Evolutionary conservation across 2,113 vertebrate species (phyloP), one percentile per base, ranked within the genome.

Genomic region (Procavia capensis): DNA sequence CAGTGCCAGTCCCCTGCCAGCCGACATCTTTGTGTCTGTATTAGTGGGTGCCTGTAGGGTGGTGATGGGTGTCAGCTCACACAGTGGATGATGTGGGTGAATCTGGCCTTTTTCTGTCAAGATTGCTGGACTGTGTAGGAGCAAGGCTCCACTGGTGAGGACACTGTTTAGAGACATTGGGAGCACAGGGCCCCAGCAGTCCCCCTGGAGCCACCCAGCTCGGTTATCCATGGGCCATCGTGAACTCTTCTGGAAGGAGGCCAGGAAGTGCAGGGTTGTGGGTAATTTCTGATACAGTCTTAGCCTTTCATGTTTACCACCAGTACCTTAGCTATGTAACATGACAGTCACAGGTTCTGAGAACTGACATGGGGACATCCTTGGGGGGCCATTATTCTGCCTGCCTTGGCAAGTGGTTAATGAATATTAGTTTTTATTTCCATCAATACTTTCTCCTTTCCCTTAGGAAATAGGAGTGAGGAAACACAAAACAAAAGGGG

Each of bases 261-360:
- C 61, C 41, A 10, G 31, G 70, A 66, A 88, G 72, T n/a, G 27
- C 6, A 27, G 41, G 34, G 25, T 0, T 0, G n/a, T 47, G 43
- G 31, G 76, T 87, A n/a, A 92, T 92, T 92, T 93, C 90, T 75
- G 76, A 81, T 86, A 72, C 76, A 76, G 74, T 87, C 81, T 72
- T 88, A 10, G 50, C 50, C 90, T 95, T 97, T 96, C 9, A 14
- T 93, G 96, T 96, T 79, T 1, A 0, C 78, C 64, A 41, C 64
- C 64, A n/a, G 72, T 82, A 39, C 54, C 66, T 81, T 57, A 24
- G 72, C 47, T 39, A 59, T 20, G 9, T 36, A 39, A 81, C 34
- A 4, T 61, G 7, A 80, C 9, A 7, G 24, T 41, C 45, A 11
- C 57, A 81, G 64, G 25, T 47, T 75, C 81, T 70, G 81, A 90